Evolutionary conservation across 2,113 vertebrate species (phyloP), one percentile per base, ranked within the genome.

Genomic region (Glaucomys volans): DNA sequence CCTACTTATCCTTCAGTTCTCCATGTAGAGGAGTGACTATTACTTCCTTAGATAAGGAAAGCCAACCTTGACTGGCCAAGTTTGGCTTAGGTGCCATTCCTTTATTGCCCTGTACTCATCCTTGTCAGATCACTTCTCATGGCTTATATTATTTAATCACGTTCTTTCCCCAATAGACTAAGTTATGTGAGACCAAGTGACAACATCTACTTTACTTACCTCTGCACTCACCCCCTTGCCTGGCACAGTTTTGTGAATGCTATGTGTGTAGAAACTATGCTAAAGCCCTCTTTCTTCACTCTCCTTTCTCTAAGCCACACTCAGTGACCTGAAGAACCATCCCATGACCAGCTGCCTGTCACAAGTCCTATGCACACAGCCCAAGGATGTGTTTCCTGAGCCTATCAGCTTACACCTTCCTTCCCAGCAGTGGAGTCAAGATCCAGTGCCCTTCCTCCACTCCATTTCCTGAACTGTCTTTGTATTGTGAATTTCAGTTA

Each of bases 351-450:
- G 40, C n/a, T 87, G n/a, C 72, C 66, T 92, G 64, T 72, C n/a
- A 79, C 20, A 91, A 32, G n/a, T 77, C 81, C 30, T 90, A 12
- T 76, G 42, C 57, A 90, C 17, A 37, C 17, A 71, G 42, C 42
- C 66, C 82, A 94, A 95, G 71, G 76, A 71, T 2, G 0, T 14
- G 4, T 91, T 88, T 69, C 37, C 57, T 84, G 59, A 66, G 47
- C 28, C 67, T 93, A 44, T 90, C 57, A 76, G 37, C 85, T 82
- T 52, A 77, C 30, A 94, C 35, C 24, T 95, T 92, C 52, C 71
- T 94, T 97, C 87, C 79, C 75, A 93, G 79, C 47, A 77, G 30
- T 52, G 54, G 32, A 37, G 44, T 42, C 67, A 91, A 96, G 71
- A 96, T 54, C 30, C 57, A 75, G 67, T 57, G 26, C 20, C 52